Percentiles rank a stretch among this genome's conserved stretches.
These are phyloP conservation scores for Ptyas mucosa DNA, from an alignment of 2,113 vertebrate species.

Conservation along the genomic window DNA sequence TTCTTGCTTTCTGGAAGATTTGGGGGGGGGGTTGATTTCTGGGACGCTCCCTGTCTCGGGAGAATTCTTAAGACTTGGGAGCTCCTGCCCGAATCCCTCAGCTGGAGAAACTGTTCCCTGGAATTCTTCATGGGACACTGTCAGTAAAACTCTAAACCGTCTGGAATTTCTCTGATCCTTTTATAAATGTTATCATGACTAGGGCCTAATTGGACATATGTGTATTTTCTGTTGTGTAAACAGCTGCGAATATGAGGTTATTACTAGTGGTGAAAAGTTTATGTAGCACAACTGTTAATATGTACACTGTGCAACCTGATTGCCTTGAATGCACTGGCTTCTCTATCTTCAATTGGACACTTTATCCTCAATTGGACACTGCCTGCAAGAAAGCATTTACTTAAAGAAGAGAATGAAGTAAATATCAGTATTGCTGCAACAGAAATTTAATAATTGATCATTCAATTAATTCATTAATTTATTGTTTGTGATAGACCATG, in stretches of 20 bases:
- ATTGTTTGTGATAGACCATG: neutral
- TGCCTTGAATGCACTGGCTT: too few relatives aligned
- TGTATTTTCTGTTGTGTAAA: neutral
- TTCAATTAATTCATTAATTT: constrained; percentile 8
- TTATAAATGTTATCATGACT: neutral
- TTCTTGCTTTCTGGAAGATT: too few relatives aligned
- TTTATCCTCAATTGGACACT: neutral
- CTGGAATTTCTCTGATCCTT: neutral
- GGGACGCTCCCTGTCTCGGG: too few relatives aligned
- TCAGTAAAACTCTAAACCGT: neutral
- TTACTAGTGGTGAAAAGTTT: neutral
- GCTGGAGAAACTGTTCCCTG: too few relatives aligned
- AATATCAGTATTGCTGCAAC: neutral
- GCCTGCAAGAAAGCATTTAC: neutral
- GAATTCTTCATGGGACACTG: too few relatives aligned
- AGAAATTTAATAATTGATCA: constrained; percentile 6
- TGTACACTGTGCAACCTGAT: too few relatives aligned
- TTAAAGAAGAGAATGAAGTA: neutral
- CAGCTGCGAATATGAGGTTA: neutral
- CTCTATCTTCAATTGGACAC: neutral
- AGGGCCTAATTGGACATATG: neutral
- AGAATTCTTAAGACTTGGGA: too few relatives aligned
- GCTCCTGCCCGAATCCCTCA: too few relatives aligned
- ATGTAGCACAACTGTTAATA: neutral
- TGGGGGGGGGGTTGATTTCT: too few relatives aligned